Evolutionary conservation across 2,797 vertebrate species (phyloP).

Genomic region (Enteromius unitaeniatus): DNA sequence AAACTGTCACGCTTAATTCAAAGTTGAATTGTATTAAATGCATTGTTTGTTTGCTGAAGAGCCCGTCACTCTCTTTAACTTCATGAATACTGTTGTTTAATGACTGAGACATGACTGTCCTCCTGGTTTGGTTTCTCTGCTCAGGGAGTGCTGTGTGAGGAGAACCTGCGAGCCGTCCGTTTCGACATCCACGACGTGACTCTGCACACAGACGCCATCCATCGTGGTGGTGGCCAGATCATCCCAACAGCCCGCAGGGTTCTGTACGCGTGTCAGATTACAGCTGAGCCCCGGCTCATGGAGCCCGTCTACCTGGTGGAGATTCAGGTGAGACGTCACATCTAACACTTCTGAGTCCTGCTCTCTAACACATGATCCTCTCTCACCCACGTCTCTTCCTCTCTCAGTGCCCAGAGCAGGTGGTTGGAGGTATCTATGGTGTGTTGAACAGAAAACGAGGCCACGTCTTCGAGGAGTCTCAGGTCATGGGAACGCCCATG

Average conservation of each 20-base stretch:
- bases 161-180: constrained; percentile 91
- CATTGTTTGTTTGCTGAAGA: neutral
- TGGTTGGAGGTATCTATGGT: constrained; percentile 91
- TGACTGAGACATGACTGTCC: neutral
- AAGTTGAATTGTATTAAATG: neutral
- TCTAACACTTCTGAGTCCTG: constrained; percentile 60
- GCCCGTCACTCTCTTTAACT: neutral
- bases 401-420: constrained; percentile 84
- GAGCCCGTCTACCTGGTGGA: constrained; percentile 90
- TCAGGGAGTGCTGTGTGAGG: constrained; percentile 93
- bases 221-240: constrained; percentile 87
- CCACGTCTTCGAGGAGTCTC: constrained; percentile 89
- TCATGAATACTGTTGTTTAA: neutral
- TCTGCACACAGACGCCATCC: constrained; percentile 85
- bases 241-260: constrained; percentile 86
- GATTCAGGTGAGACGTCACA: constrained; percentile 87
- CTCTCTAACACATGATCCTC: fast-evolving
- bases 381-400: neutral
- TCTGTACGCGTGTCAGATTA: constrained; percentile 83
- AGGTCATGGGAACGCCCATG: constrained; percentile 90
- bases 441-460: constrained; percentile 93
- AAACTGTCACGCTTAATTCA: too few relatives aligned
- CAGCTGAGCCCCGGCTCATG: constrained; percentile 85
- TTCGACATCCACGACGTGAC: constrained; percentile 92
- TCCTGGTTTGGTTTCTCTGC: fast-evolving